These are phyloP conservation scores for Chionomys nivalis DNA, from an alignment of 2,113 vertebrate species.

Conservation along the genomic window DNA sequence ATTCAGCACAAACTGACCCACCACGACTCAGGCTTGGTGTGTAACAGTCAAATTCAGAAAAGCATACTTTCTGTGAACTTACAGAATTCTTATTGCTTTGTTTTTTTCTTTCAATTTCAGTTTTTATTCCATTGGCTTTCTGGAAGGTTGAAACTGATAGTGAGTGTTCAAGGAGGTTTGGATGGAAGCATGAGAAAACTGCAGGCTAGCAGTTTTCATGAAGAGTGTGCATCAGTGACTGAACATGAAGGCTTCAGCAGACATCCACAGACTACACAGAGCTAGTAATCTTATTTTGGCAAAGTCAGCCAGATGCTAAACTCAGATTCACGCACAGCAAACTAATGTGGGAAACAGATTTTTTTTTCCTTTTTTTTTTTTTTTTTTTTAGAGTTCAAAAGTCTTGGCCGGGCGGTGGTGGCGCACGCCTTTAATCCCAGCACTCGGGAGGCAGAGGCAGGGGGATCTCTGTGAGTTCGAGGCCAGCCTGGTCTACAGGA, in stretches of 20 bases:
- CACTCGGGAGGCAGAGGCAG: accelerated
- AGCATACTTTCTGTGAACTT: not conserved
- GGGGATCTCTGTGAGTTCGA: too few relatives aligned
- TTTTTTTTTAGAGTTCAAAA: not conserved
- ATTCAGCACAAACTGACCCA: not conserved
- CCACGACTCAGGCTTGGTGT: not conserved
- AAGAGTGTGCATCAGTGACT: not conserved
- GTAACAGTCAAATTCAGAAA: not conserved
- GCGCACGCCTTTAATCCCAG: too few relatives aligned
- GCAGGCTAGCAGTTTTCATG: not conserved
- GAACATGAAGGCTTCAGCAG: not conserved
- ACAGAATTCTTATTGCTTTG: not conserved
- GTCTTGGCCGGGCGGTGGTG: too few relatives aligned
- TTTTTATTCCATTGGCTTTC: conserved; percentile 12
- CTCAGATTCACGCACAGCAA: not conserved
- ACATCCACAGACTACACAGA: not conserved
- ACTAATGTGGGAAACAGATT: not conserved
- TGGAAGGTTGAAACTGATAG: not conserved
- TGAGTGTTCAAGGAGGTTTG: not conserved
- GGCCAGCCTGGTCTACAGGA: too few relatives aligned
- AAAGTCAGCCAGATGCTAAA: not conserved
- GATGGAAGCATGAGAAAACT: not conserved
- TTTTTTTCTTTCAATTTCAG: not conserved
- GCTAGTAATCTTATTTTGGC: not conserved
- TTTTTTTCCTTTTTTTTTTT: not conserved